Percentiles rank a stretch among this genome's conserved stretches.
Conservation (phyloP, 1,140 invertebrate genomes). For the Apis cerana region DNA sequence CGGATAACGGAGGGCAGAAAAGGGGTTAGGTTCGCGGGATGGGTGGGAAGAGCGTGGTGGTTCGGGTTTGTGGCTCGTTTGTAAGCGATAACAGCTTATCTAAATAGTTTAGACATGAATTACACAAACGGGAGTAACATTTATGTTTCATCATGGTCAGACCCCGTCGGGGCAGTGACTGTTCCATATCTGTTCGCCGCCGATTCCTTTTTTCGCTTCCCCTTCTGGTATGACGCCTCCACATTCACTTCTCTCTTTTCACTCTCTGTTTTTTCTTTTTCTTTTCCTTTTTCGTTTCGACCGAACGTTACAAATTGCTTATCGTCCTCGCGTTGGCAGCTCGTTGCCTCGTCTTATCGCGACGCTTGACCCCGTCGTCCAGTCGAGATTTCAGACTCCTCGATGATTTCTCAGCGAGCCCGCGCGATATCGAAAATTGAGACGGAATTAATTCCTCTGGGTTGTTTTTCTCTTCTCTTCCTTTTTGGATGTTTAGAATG, state of each 20-base stretch:
- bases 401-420: slow-evolving; percentile 29
- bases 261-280: slow-evolving; percentile 28
- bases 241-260: slow-evolving; percentile 30
- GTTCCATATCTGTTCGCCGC: slow-evolving; percentile 49
- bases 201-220: slow-evolving; percentile 38
- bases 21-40: background rate
- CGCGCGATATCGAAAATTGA: slow-evolving; percentile 23
- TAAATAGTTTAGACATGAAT: slow-evolving; percentile 72
- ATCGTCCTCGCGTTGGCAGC: slow-evolving; percentile 71
- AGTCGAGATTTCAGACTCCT: slow-evolving; percentile 30
- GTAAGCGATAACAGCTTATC: slow-evolving; percentile 70
- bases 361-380: slow-evolving; percentile 61
- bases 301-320: slow-evolving; percentile 79
- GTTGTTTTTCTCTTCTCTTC: background rate
- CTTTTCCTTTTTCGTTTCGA: background rate
- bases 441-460: slow-evolving; percentile 17
- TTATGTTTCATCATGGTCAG: slow-evolving; percentile 64
- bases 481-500: background rate
- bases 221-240: too few species aligned
- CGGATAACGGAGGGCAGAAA: slow-evolving; percentile 53
- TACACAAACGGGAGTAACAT: slow-evolving; percentile 69
- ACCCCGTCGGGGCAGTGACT: slow-evolving; percentile 24
- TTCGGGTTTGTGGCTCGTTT: slow-evolving; percentile 64
- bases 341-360: slow-evolving; percentile 71
- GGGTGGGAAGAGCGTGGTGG: slow-evolving; percentile 9